Evolutionary conservation across 35 echinoderm and acorn worm species (phyloP).

Genomic region (Lytechinus pictus): DNA sequence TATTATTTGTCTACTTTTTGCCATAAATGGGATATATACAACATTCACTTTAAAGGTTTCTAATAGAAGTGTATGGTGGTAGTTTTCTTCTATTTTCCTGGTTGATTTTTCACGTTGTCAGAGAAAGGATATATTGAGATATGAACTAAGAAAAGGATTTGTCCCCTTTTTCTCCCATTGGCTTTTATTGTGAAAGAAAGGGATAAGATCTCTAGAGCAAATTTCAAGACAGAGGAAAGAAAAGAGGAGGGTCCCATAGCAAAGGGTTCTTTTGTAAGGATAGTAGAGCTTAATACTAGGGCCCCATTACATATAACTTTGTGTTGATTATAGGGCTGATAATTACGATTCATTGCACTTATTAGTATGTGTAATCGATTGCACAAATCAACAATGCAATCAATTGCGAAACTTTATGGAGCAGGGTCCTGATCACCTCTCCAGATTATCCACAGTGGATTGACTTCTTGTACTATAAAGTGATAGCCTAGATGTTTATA

Average conservation of each 20-base stretch:
- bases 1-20: no score
- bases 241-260: conserved; percentile 2
- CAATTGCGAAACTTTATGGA: no score
- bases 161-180: background rate
- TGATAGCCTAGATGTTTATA: background rate
- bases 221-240: background rate
- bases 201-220: background rate
- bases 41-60: no score
- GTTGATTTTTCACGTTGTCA: background rate
- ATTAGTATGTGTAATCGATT: no score
- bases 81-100: background rate
- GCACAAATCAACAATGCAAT: no score
- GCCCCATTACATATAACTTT: no score
- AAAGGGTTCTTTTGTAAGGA: background rate
- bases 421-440: background rate
- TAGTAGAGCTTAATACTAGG: background rate
- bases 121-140: background rate
- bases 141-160: background rate
- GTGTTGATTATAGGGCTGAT: no score
- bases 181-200: background rate
- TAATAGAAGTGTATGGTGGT: no score
- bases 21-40: no score
- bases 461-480: background rate
- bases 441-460: background rate
- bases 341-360: no score